Evolutionary conservation across 2,113 vertebrate genomes (phyloP).

Genomic region (Aramus guarauna): DNA sequence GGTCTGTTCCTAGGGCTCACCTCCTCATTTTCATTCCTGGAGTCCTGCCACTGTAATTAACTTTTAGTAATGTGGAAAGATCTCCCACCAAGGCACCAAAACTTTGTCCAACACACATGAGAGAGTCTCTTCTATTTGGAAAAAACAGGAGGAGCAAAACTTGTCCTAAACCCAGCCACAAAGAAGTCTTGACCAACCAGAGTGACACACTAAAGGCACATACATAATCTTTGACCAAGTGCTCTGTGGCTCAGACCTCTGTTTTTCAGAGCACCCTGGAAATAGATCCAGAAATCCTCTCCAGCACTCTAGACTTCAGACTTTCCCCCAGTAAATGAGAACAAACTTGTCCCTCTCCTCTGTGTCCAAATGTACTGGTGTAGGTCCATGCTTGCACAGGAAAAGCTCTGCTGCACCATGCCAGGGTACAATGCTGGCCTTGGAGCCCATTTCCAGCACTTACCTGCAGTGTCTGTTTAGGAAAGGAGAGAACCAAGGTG

Average conservation of each 20-base stretch:
- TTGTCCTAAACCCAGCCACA: neutral
- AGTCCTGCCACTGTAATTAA: neutral
- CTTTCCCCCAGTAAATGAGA: neutral
- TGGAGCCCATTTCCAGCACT: neutral
- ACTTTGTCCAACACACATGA: neutral
- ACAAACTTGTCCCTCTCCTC: neutral
- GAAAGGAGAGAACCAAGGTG: neutral
- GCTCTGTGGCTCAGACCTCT: neutral
- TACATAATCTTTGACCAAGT: accelerated
- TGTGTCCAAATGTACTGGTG: accelerated
- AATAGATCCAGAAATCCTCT: neutral
- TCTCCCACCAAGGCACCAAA: neutral
- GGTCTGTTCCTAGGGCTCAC: neutral
- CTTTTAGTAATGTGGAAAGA: neutral
- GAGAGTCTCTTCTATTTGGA: neutral
- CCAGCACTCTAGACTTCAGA: neutral
- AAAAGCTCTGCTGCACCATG: neutral
- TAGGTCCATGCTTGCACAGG: neutral
- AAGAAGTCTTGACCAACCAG: neutral
- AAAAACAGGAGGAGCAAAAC: neutral
- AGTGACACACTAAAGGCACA: neutral
- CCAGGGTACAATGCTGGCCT: neutral
- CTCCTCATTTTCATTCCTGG: neutral
- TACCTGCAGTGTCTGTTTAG: neutral
- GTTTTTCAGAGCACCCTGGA: neutral